Base-by-base conservation (phyloP, 2,113 vertebrate species). In the Tachysurus vachellii region DNA sequence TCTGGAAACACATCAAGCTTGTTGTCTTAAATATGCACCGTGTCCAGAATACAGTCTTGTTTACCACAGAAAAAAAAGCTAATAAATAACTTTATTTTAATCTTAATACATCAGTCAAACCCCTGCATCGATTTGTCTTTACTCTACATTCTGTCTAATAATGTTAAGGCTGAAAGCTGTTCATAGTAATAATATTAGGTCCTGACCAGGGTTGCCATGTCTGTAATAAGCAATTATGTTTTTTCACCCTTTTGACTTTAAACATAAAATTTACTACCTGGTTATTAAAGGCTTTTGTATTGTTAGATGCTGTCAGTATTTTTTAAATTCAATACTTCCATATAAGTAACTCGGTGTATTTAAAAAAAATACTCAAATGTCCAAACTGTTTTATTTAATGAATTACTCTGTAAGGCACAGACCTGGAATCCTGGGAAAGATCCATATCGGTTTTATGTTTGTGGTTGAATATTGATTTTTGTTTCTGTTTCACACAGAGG, bases 401-500 rank as follows among this genome's bases (percentile, higher is more conserved):
- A 68, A 31, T 5, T 1, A 31, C 5, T 13, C 13, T 8, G 13
- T 4, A 31, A 68, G 17, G 7, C 31, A 19, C 4, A 19, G 71
- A 26, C 5, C 71, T 50, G 42, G 19, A 10, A 75, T 11, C 44
- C 71, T 3, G 42, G 19, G 66, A 17, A 70, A 36, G 23, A 70
- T 11, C 6, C 16, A 17, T 19, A 36, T 70, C 14, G 4, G 1
- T 8, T 47, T 47, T 21, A 3, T 53, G 9, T 79, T 2, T 17
- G 14, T 17, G 2, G n/a, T 23, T n/a, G 1, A 26, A 23, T 83
- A 68, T 79, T 36, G 36, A 36, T 36, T 36, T 11, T 17, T 91
- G 28, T 91, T 87, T 92, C 28, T 92, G 31, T 92, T 7, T 8
- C 57, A 89, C 82, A 12, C 90, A 98, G 97, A 96, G 97, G 97